phyloP scores from a whole-genome alignment of 2,888 invertebrate species.

The Caradrina kadenii region DNA sequence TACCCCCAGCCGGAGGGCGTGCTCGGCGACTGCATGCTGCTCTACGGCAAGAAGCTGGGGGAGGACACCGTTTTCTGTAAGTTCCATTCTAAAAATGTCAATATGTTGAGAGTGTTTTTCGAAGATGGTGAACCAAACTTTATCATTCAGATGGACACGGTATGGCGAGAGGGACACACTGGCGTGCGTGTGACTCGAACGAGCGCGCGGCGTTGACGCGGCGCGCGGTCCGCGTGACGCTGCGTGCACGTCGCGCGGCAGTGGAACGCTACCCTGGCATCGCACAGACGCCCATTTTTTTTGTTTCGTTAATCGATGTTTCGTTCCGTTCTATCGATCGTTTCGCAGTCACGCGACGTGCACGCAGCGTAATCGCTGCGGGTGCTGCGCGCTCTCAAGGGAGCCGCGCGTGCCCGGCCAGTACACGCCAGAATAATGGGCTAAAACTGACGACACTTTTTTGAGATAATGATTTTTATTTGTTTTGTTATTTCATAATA shows the following conservation, averaged over 20 bases:
- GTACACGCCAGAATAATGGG: slow-evolving; percentile 38
- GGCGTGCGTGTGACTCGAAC: slow-evolving; percentile 40
- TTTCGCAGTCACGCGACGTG: slow-evolving; percentile 56
- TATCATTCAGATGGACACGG: slow-evolving; percentile 59
- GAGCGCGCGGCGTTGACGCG: slow-evolving; percentile 38
- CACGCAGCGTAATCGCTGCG: slow-evolving; percentile 41
- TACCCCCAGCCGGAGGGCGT: slow-evolving; percentile 99
- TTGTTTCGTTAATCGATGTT: slow-evolving; percentile 41
- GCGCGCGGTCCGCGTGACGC: slow-evolving; percentile 29
- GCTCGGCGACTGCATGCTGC: slow-evolving; percentile 98
- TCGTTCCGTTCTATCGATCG: slow-evolving; percentile 54
- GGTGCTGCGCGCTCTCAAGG: slow-evolving; percentile 33
- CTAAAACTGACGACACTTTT: slow-evolving; percentile 6
- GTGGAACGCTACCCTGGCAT: slow-evolving; percentile 54
- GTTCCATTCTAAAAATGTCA: slow-evolving; percentile 60
- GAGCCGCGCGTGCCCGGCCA: slow-evolving; percentile 36
- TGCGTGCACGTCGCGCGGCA: slow-evolving; percentile 53
- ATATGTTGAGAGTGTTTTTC: slow-evolving; percentile 33
- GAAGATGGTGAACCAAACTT: slow-evolving; percentile 50
- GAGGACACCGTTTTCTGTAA: slow-evolving; percentile 98
- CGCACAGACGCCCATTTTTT: slow-evolving; percentile 52
- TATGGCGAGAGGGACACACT: slow-evolving; percentile 47
- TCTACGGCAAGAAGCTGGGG: slow-evolving; percentile 98
- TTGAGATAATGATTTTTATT: slow-evolving; percentile 1
- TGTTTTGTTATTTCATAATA: background rate